A percentile compares a stretch with the other conserved stretches of the same genome.
These are phyloP conservation scores for Apostichopus japonicus DNA, from an alignment of 35 echinoderm and acorn worm species.

Conservation along the genomic window DNA sequence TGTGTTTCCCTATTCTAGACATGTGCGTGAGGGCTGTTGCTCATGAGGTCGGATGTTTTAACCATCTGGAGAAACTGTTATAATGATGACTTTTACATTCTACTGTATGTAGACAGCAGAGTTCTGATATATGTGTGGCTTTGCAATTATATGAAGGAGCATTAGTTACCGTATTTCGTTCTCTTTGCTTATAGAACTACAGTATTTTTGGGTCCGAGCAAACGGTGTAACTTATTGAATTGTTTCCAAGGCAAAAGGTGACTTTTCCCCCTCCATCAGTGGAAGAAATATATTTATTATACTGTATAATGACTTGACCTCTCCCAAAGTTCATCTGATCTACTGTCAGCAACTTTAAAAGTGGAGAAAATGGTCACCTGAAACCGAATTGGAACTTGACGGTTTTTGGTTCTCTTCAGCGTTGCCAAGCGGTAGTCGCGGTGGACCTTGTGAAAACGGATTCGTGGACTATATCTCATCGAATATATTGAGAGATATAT, in stretches of 20 bases:
- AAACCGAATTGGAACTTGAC: neutral
- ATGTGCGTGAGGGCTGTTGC: too few species aligned
- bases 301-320: neutral
- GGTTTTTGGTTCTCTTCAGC: too few species aligned
- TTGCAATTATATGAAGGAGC: neutral
- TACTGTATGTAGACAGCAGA: neutral
- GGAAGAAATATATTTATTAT: too few species aligned
- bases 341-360: neutral
- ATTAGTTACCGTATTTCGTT: neutral
- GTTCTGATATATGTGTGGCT: neutral
- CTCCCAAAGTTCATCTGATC: neutral
- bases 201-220: too few species aligned
- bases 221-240: too few species aligned
- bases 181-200: neutral
- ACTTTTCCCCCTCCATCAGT: too few species aligned
- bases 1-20: too few species aligned
- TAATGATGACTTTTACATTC: neutral
- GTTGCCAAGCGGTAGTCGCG: too few species aligned
- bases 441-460: too few species aligned
- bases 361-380: neutral
- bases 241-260: too few species aligned
- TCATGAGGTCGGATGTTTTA: neutral
- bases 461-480: too few species aligned
- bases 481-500: too few species aligned
- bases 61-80: neutral